Percentiles rank a stretch among this genome's conserved stretches.
Evolutionary conservation across 2,888 invertebrate genomes (phyloP).

Genomic region (Ophion costatus): DNA sequence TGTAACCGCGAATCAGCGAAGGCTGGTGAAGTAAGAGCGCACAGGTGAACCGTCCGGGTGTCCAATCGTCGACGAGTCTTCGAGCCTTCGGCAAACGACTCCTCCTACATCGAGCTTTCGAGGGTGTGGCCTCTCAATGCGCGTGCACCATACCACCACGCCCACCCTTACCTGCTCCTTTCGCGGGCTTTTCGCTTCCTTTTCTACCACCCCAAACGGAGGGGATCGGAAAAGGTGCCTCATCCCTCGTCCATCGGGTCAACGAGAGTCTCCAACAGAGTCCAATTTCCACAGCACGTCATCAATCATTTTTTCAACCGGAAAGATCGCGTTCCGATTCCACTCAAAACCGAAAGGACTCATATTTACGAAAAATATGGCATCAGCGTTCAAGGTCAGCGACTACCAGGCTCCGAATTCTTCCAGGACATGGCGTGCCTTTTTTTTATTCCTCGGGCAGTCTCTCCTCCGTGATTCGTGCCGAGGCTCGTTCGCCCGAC

Average conservation of each 20-base stretch:
- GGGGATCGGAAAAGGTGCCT: background rate
- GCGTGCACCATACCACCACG: slow-evolving; percentile 78
- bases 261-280: background rate
- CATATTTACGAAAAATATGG: background rate
- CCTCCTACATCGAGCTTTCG: slow-evolving; percentile 79
- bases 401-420: background rate
- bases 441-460: background rate
- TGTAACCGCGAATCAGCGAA: slow-evolving; percentile 55
- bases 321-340: background rate
- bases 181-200: slow-evolving; percentile 72
- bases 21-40: slow-evolving; percentile 61
- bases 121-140: slow-evolving; percentile 80
- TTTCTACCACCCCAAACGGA: slow-evolving; percentile 29
- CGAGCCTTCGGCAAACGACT: slow-evolving; percentile 76
- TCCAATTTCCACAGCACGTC: background rate
- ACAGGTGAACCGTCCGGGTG: slow-evolving; percentile 77
- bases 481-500: slow-evolving; percentile 13
- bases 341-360: no score
- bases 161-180: slow-evolving; percentile 74
- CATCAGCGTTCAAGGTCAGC: background rate
- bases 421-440: background rate
- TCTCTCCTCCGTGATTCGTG: background rate
- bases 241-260: background rate
- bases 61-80: slow-evolving; percentile 79
- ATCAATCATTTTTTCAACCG: background rate